These are phyloP conservation scores for Corvus moneduloides DNA, from an alignment of 2,113 vertebrate genomes.

Conservation along the genomic window DNA sequence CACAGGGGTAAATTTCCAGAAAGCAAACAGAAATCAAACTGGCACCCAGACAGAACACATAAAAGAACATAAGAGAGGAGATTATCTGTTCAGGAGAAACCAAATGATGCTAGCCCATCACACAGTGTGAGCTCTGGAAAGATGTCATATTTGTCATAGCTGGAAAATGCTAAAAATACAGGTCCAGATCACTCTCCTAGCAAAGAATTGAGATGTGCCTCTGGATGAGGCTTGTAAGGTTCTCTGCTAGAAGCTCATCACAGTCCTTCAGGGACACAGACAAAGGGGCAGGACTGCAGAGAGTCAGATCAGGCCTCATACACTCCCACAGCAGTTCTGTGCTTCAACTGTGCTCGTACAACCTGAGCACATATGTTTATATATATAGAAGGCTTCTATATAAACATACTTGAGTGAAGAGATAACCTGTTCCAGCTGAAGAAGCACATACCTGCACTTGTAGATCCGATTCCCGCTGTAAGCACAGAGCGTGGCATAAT, in stretches of 20 bases:
- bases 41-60: neutral
- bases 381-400: neutral
- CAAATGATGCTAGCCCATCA: neutral
- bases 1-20: neutral
- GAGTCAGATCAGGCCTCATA: neutral
- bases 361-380: neutral
- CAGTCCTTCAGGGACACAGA: neutral
- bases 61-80: neutral
- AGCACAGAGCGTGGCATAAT: slow-evolving; percentile 92
- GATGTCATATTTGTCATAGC: neutral
- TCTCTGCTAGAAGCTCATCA: neutral
- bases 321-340: neutral
- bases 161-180: slow-evolving; percentile 10
- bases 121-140: neutral
- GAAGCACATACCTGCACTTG: slow-evolving; percentile 86
- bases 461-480: slow-evolving; percentile 95
- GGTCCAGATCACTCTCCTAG: neutral
- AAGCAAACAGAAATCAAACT: neutral
- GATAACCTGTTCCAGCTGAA: neutral
- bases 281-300: neutral
- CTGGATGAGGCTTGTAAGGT: neutral
- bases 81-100: neutral
- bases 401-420: neutral
- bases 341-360: neutral
- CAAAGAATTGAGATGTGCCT: neutral